A percentile compares a stretch with the other conserved stretches of the same genome.
These are phyloP conservation scores for Trissoscelio sp. DNA, from an alignment of 2,888 invertebrate species.

Conservation along the genomic window DNA sequence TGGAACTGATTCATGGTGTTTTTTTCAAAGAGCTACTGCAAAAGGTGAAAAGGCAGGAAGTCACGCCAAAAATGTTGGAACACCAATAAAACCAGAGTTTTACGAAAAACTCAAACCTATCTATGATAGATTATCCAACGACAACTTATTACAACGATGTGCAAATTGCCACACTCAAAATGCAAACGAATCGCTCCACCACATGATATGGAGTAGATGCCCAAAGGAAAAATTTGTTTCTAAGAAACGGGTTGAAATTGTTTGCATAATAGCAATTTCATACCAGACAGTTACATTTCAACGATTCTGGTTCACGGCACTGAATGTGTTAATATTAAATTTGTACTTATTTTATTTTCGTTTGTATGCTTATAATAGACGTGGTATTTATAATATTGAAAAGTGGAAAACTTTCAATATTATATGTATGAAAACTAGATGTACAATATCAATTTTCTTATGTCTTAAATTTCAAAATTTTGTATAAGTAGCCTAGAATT, in stretches of 20 bases:
- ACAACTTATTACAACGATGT: too few relatives aligned
- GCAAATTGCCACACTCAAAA: too few relatives aligned
- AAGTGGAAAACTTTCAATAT: neutral
- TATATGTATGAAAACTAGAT: too few relatives aligned
- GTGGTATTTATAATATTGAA: neutral
- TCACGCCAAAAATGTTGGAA: constrained; percentile 32
- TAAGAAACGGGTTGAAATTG: too few relatives aligned
- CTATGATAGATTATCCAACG: too few relatives aligned
- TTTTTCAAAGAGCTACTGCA: constrained; percentile 26
- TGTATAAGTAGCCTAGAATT: constrained; percentile 12
- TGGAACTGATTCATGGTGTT: constrained; percentile 42
- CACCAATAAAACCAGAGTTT: constrained; percentile 3
- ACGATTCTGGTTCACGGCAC: neutral
- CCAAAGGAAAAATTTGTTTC: too few relatives aligned
- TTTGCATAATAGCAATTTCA: neutral
- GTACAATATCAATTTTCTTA: too few relatives aligned
- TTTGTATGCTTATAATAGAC: too few relatives aligned
- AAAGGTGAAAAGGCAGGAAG: constrained; percentile 5
- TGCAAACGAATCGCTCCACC: too few relatives aligned
- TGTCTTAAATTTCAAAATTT: constrained; percentile 12
- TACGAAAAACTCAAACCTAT: too few relatives aligned
- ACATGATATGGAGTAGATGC: too few relatives aligned
- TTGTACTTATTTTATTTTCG: neutral
- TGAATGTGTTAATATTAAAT: neutral
- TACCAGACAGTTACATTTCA: constrained; percentile 20